Conservation (phyloP, 2,113 vertebrate species). For the Motacilla alba region DNA sequence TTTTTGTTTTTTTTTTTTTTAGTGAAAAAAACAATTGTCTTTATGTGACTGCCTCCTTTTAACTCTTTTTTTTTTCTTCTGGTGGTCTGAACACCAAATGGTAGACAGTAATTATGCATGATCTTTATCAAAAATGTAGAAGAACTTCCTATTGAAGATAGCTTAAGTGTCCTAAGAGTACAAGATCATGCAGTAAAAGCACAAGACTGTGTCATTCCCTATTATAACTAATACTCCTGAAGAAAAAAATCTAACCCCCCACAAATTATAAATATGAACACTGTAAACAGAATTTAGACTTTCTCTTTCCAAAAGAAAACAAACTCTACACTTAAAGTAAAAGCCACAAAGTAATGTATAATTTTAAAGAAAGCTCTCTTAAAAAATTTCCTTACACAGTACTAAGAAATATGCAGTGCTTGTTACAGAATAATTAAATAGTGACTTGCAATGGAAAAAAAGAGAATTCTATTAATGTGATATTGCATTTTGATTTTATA, state of each 20-base stretch:
- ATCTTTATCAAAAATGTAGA: slow-evolving; percentile 48
- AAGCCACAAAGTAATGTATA: background rate
- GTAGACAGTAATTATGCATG: slow-evolving; percentile 53
- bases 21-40: slow-evolving; percentile 13
- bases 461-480: background rate
- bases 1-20: no score
- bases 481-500: background rate
- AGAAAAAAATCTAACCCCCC: background rate
- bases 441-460: background rate
- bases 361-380: background rate
- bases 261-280: background rate
- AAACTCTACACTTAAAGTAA: background rate
- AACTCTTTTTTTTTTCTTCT: background rate
- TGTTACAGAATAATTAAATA: background rate
- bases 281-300: background rate
- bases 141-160: slow-evolving; percentile 4
- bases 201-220: background rate
- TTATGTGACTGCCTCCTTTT: background rate
- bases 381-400: background rate
- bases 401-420: background rate
- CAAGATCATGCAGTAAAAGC: background rate
- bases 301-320: background rate
- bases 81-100: background rate
- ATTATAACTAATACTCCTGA: background rate
- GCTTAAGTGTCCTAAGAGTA: background rate